phyloP scores from a whole-genome alignment of 2,113 vertebrate genomes.

The Lasiurus cinereus region DNA sequence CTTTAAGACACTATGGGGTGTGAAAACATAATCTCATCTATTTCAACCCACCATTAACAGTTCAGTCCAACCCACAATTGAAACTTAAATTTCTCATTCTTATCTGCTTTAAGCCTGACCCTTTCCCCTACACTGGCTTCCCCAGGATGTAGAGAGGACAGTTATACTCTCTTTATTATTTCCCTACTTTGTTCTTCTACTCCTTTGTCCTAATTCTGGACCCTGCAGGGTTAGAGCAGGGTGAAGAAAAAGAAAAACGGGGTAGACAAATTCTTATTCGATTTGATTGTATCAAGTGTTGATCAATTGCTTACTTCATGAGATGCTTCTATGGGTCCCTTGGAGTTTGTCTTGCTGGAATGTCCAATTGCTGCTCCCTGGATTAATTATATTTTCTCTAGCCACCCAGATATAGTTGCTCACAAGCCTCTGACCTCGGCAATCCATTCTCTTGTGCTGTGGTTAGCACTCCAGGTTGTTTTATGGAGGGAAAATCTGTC shows the following conservation, averaged over 20 bases:
- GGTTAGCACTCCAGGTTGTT: neutral
- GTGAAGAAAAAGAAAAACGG: neutral
- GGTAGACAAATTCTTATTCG: neutral
- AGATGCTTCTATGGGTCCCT: neutral
- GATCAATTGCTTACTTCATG: neutral
- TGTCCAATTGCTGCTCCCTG: neutral
- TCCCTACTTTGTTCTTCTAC: neutral
- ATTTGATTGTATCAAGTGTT: neutral
- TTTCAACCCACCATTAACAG: neutral
- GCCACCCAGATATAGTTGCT: neutral
- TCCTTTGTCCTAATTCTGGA: neutral
- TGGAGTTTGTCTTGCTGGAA: neutral
- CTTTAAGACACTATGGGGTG: neutral
- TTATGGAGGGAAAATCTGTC: neutral
- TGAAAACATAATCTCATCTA: neutral
- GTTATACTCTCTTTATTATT: neutral
- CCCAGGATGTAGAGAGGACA: neutral
- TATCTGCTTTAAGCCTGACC: neutral
- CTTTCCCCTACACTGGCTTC: neutral
- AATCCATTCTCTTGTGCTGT: neutral
- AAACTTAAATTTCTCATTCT: neutral
- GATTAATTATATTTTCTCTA: neutral
- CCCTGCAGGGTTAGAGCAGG: neutral
- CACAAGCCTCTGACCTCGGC: neutral
- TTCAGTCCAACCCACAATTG: neutral